Percentiles rank a stretch among this genome's conserved stretches.
phyloP scores from a whole-genome alignment of 1,140 invertebrate genomes.

The Anastrepha obliqua region DNA sequence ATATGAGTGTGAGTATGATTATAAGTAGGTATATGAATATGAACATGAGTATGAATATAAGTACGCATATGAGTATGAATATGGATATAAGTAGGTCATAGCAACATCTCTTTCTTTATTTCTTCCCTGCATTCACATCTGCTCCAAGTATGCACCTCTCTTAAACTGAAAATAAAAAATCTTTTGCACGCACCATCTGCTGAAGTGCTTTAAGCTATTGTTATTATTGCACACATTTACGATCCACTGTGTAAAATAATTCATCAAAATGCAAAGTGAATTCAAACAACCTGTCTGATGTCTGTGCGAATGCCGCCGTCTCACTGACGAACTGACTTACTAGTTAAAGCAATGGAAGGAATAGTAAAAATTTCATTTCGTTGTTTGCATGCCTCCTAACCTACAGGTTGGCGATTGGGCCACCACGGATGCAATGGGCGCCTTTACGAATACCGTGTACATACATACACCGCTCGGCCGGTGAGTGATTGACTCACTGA shows the following conservation, averaged over 20 bases:
- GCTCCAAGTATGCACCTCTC: too few relatives aligned
- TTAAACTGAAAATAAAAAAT: background rate
- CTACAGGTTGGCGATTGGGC: background rate
- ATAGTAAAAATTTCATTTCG: conserved; percentile 1
- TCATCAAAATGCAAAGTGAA: conserved; percentile 30
- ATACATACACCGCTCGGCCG: background rate
- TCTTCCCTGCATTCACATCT: too few relatives aligned
- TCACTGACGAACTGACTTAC: background rate
- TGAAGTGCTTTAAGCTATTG: background rate
- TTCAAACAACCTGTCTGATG: conserved; percentile 8
- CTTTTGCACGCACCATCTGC: background rate
- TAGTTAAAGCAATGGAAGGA: background rate
- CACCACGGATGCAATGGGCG: background rate
- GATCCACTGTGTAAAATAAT: conserved; percentile 3
- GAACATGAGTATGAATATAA: too few relatives aligned
- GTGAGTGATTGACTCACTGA: conserved; percentile 24
- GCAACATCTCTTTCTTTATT: too few relatives aligned
- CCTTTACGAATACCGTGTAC: background rate
- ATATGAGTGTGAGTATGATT: too few relatives aligned
- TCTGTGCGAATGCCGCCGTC: background rate
- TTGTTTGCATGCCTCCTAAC: background rate
- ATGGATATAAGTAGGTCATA: too few relatives aligned
- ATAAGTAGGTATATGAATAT: too few relatives aligned
- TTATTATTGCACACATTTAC: background rate
- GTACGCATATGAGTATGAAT: too few relatives aligned